These are phyloP conservation scores for Luperina testacea DNA, from an alignment of 2,888 invertebrate genomes.

Conservation along the genomic window DNA sequence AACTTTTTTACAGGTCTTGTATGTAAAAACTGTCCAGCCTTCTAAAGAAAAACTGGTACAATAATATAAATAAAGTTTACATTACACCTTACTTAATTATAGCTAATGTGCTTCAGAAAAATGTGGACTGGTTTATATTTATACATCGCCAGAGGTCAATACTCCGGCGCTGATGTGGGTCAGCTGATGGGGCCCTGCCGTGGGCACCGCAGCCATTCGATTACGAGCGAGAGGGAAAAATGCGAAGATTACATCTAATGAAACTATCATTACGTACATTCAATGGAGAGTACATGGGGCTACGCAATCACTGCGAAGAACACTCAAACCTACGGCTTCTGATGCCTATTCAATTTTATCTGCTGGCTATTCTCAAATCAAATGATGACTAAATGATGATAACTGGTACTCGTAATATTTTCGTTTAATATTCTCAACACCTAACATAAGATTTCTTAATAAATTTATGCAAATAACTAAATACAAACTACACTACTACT, in stretches of 20 bases:
- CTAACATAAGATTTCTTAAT: background rate
- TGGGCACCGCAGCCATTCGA: slow-evolving; percentile 50
- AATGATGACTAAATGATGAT: background rate
- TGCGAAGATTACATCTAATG: slow-evolving; percentile 38
- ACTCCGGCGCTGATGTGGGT: slow-evolving; percentile 79
- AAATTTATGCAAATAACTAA: background rate
- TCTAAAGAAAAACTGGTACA: slow-evolving; percentile 3
- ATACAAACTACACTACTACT: too few relatives aligned
- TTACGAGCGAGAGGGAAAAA: slow-evolving; percentile 64
- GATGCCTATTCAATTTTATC: background rate
- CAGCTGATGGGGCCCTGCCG: slow-evolving; percentile 75
- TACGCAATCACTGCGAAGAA: slow-evolving; percentile 1
- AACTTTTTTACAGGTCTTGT: background rate
- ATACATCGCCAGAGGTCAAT: slow-evolving; percentile 80
- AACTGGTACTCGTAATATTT: background rate
- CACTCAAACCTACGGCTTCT: background rate
- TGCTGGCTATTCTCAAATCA: background rate
- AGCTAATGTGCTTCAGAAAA: slow-evolving; percentile 69
- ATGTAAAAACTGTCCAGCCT: background rate
- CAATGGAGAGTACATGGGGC: slow-evolving; percentile 15
- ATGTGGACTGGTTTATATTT: slow-evolving; percentile 78
- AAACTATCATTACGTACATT: slow-evolving; percentile 39
- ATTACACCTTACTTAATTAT: slow-evolving; percentile 10
- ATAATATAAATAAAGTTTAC: background rate
- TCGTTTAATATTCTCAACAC: background rate